Percentiles rank a stretch among this genome's conserved stretches.
These are phyloP conservation scores for Cheirogaleus medius DNA, from an alignment of 2,113 vertebrate genomes.

Conservation along the genomic window DNA sequence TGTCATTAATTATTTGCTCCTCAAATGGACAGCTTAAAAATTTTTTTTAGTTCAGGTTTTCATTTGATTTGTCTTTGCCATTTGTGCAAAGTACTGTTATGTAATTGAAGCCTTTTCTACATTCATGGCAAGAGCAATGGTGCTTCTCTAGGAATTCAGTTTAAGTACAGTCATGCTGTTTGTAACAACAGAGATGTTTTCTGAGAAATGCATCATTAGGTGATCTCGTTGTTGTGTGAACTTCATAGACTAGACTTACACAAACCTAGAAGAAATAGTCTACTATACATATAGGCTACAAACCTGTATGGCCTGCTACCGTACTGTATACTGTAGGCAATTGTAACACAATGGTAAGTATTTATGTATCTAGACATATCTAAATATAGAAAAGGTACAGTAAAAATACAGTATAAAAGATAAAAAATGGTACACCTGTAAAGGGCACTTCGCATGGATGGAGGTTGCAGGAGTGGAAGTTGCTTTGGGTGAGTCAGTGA, in stretches of 20 bases:
- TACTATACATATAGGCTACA: neutral
- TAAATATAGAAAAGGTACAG: neutral
- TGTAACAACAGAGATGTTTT: neutral
- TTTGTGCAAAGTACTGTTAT: neutral
- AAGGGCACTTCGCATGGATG: neutral
- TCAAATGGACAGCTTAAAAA: no score
- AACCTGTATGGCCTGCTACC: neutral
- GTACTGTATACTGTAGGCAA: neutral
- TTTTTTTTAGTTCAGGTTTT: neutral
- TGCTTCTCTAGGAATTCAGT: neutral
- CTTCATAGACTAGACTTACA: neutral
- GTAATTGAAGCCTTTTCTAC: neutral
- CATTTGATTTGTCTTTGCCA: slow-evolving; percentile 3
- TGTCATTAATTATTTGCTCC: neutral
- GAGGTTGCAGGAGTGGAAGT: neutral
- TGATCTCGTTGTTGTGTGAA: neutral
- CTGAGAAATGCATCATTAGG: neutral
- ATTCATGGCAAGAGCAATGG: neutral
- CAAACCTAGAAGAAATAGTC: neutral
- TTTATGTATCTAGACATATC: neutral
- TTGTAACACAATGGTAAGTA: neutral
- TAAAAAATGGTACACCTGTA: neutral
- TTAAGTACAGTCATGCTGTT: neutral
- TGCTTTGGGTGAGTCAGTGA: neutral
- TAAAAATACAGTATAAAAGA: neutral